Conservation (phyloP, 1,140 invertebrate genomes). For the Euwallacea fornicatus region DNA sequence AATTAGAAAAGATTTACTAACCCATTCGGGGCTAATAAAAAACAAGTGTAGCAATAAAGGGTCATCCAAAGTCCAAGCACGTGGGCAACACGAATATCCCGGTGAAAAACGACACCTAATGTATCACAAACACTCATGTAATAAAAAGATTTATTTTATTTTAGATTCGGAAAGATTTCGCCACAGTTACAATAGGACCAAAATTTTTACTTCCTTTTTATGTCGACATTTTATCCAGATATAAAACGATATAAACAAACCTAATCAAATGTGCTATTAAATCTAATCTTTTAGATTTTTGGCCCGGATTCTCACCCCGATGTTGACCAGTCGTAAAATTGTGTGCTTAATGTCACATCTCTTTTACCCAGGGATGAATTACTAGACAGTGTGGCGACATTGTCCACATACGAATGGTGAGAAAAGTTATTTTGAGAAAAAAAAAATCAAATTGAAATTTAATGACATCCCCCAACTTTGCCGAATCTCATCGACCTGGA, state of each 20-base stretch:
- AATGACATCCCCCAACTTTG: too few relatives aligned
- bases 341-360: too few relatives aligned
- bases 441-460: background rate
- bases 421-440: background rate
- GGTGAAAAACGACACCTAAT: slow-evolving; percentile 25
- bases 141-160: slow-evolving; percentile 30
- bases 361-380: too few relatives aligned
- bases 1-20: slow-evolving; percentile 23
- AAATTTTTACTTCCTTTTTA: too few relatives aligned
- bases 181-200: background rate
- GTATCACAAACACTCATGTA: slow-evolving; percentile 22
- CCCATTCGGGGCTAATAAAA: slow-evolving; percentile 21
- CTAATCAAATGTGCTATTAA: too few relatives aligned
- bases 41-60: slow-evolving; percentile 28
- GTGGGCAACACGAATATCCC: slow-evolving; percentile 17
- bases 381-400: too few relatives aligned
- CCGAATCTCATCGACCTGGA: background rate
- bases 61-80: slow-evolving; percentile 19
- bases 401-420: too few relatives aligned
- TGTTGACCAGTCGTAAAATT: too few relatives aligned
- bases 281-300: too few relatives aligned
- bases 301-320: too few relatives aligned
- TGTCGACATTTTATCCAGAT: too few relatives aligned
- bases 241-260: too few relatives aligned
- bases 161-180: slow-evolving; percentile 16